Evolutionary conservation across 2,888 invertebrate species (phyloP), one percentile per base, ranked within the genome.

Genomic region (Melikaiella ostensackeni): DNA sequence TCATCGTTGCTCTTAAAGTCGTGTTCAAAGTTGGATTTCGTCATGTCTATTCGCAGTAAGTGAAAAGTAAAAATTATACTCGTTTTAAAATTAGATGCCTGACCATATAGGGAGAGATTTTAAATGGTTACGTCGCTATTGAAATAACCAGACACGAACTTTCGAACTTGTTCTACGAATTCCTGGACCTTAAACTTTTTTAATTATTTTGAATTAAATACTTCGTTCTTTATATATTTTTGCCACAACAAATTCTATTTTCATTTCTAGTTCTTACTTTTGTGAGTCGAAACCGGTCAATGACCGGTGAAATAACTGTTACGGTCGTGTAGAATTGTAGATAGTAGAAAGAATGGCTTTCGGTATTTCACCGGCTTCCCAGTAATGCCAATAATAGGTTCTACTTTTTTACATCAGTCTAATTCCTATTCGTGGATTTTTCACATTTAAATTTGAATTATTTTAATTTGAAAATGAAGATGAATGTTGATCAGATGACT

Each of bases 41-140:
- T 13, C 70, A 70, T 70, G 70, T 70, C 70, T 33, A 30, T 70
- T 70, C 50, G 50, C 30, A 30, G 70, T 70, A 21, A 70, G 70
- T 50, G 2, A 42, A 64, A 30, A 19, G 24, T 8, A 6, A 46
- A 46, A 61, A 33, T 27, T 16, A 19, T 30, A 61, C 16, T 66
- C 19, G 27, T 46, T 66, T 50, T 70, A 50, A 70, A 70, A 70
- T 70, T 70, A 33, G 21, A 33, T 46, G 11, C 33, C 19, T 33
- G n/a, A 70, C 70, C 70, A 55, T 55, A 33, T 50, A 66, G 11
- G n/a, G 16, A 16, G 9, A 50, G 27, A 70, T 55, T 70, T 27
- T 30, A n/a, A 0, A n/a, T 66, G 21, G 46, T 59, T 27, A 27
- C 21, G 11, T 24, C 24, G 59, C 21, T 5, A 27, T 27, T 16